phyloP scores from a whole-genome alignment of 30 jellyfish, hydroid and myxozoan genomes.

The Turritopsis rubra region DNA sequence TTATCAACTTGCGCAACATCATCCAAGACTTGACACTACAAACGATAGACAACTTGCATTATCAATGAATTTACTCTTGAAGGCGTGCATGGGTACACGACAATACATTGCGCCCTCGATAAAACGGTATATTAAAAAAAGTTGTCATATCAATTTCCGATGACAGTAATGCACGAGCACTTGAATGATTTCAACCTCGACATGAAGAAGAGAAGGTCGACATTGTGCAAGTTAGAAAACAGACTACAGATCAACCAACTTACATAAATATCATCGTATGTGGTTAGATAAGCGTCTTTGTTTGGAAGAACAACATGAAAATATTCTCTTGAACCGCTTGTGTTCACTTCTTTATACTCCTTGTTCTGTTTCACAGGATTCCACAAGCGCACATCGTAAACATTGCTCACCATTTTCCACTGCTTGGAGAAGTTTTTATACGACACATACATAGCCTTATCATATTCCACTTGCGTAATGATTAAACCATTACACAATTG shows the following conservation, averaged over 20 bases:
- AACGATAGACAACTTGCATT: background rate
- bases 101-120: too few relatives aligned
- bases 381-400: background rate
- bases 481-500: background rate
- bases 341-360: background rate
- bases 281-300: background rate
- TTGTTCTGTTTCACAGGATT: background rate
- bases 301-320: background rate
- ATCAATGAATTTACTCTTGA: background rate
- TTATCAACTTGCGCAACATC: background rate
- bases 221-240: background rate
- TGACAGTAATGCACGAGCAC: background rate
- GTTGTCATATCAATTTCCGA: too few relatives aligned
- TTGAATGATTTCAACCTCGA: background rate
- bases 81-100: background rate
- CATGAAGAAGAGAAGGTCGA: too few relatives aligned
- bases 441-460: background rate
- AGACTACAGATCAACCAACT: background rate
- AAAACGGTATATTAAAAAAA: too few relatives aligned
- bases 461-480: background rate
- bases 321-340: background rate
- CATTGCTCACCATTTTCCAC: background rate
- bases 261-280: background rate
- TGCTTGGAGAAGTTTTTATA: background rate
- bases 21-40: constrained; percentile 3